Percentiles rank a stretch among this genome's conserved stretches.
phyloP scores from a whole-genome alignment of 37 sponge, comb jelly and placozoan species.

The Geodia barretti region DNA sequence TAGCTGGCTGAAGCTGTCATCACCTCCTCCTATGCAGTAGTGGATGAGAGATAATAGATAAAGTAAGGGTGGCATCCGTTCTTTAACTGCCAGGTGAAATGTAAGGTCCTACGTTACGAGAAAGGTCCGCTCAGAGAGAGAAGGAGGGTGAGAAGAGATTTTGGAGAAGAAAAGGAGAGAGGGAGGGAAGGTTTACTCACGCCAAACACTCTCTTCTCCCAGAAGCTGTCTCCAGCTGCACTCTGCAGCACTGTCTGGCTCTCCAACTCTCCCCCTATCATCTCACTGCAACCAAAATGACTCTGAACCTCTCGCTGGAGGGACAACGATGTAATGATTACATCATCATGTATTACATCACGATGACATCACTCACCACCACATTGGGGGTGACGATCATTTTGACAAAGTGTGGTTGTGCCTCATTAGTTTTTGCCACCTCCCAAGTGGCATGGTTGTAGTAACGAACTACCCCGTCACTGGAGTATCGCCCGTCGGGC shows the following conservation, averaged over 20 bases:
- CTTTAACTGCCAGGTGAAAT: too few relatives aligned
- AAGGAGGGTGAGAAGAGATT: background rate
- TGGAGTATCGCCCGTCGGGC: too few relatives aligned
- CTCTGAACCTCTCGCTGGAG: conserved; percentile 34
- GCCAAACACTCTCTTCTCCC: conserved; percentile 76
- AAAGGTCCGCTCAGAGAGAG: background rate
- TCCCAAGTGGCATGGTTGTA: background rate
- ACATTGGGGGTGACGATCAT: conserved; percentile 32
- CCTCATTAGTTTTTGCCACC: background rate
- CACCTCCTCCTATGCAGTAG: conserved; percentile 51
- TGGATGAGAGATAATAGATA: background rate
- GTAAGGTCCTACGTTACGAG: background rate
- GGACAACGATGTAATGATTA: background rate
- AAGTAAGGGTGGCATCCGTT: too few relatives aligned
- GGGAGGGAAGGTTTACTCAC: conserved; percentile 13
- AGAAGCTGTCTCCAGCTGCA: conserved; percentile 40
- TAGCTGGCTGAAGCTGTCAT: conserved; percentile 30
- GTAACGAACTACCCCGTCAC: background rate
- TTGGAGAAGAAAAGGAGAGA: too few relatives aligned
- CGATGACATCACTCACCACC: conserved; percentile 11
- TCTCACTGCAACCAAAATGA: conserved; percentile 56
- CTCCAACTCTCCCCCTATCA: conserved; percentile 68
- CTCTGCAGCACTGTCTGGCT: conserved; percentile 37
- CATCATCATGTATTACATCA: background rate
- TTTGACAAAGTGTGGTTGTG: background rate